A percentile compares a stretch with the other conserved stretches of the same genome.
These are phyloP conservation scores for Odiellus spinosus DNA, from an alignment of 2,888 invertebrate genomes.

Conservation along the genomic window DNA sequence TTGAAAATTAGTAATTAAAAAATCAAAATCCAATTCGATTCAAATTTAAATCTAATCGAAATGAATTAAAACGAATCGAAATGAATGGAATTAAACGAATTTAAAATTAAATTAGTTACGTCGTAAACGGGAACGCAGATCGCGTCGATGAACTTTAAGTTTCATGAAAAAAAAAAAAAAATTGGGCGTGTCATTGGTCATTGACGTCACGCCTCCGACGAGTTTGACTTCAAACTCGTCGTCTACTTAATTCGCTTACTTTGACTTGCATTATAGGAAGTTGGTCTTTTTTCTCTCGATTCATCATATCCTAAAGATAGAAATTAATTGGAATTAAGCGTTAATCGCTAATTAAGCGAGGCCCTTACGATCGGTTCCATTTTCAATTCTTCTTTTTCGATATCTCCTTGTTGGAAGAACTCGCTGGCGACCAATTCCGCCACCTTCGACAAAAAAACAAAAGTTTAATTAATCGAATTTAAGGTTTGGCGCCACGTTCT, in stretches of 20 bases:
- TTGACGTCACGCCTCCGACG: no score
- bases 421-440: constrained; percentile 35
- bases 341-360: neutral
- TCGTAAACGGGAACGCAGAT: constrained; percentile 87
- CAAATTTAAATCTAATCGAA: neutral
- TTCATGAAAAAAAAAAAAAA: no score
- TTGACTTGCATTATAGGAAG: constrained; percentile 88
- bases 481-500: constrained; percentile 16
- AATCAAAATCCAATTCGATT: neutral
- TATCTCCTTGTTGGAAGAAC: constrained; percentile 36
- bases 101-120: constrained; percentile 38
- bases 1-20: neutral
- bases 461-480: no score
- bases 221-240: no score
- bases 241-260: no score
- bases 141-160: constrained; percentile 85
- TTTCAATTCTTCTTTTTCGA: constrained; percentile 31
- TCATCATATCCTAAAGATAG: constrained; percentile 69
- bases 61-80: neutral
- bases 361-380: constrained; percentile 34
- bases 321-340: neutral
- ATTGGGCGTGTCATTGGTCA: no score
- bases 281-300: constrained; percentile 82
- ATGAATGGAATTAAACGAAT: neutral
- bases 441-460: constrained; percentile 30